Conservation (phyloP, 2,113 vertebrate genomes). For the Diadophis punctatus region DNA sequence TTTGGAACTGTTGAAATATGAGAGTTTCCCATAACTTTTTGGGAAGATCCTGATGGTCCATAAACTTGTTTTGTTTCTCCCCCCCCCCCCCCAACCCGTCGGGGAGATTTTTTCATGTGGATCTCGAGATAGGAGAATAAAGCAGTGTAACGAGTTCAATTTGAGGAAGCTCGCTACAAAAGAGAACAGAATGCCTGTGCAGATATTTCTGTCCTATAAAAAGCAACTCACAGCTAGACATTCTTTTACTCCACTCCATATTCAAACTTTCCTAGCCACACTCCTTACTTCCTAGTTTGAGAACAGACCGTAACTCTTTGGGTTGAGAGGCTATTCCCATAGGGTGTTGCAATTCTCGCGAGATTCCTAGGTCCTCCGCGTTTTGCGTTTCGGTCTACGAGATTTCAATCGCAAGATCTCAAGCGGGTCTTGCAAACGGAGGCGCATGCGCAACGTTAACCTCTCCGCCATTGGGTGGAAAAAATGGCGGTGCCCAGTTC, state of each 20-base stretch:
- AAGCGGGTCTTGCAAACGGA: neutral
- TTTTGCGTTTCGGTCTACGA: neutral
- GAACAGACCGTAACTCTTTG: neutral
- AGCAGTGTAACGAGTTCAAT: neutral
- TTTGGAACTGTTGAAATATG: neutral
- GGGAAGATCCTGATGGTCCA: neutral
- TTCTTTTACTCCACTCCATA: neutral
- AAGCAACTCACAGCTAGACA: neutral
- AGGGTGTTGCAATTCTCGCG: fast-evolving
- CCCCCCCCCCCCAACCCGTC: too few relatives aligned
- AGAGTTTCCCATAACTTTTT: neutral
- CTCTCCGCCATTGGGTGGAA: neutral
- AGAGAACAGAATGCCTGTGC: neutral
- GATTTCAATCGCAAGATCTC: neutral
- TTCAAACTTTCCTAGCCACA: neutral
- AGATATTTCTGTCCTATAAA: neutral
- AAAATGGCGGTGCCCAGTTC: constrained; percentile 33
- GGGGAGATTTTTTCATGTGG: neutral
- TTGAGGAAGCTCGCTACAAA: neutral
- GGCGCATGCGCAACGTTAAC: neutral
- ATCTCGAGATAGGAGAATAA: neutral
- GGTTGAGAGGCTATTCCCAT: too few relatives aligned
- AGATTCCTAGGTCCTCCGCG: neutral
- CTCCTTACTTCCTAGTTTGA: neutral
- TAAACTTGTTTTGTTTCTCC: neutral